Evolutionary conservation across 2,888 invertebrate genomes (phyloP), one percentile per base, ranked within the genome.

Genomic region (Himalopsyche japonica): DNA sequence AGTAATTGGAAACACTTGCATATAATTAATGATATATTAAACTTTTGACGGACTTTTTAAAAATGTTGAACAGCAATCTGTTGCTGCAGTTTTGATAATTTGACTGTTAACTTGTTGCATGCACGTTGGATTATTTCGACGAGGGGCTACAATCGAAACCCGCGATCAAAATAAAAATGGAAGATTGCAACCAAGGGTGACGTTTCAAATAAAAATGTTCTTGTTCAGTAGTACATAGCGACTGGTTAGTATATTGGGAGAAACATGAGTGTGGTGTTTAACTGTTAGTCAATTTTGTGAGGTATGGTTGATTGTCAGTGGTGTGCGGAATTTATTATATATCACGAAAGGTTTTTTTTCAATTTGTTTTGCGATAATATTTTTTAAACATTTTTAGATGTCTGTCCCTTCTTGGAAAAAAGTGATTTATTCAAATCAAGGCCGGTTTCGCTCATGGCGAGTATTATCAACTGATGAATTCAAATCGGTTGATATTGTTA

Each of bases 281-380:
- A 70, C 70, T 70, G 70, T 70, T 70, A 70, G 70, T 70, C 70
- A 70, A 70, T 70, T 70, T 70, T 70, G 70, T 70, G 70, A 70
- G 70, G 70, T 70, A 70, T 70, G 70, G 70, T 15, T 70, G 12
- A 70, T 70, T 70, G 8, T 10, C 70, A 70, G 30, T 30, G 70
- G 70, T 5, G 70, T 70, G n/a, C 70, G 3, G 70, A 15, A 70
- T 30, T 70, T 30, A 43, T 43, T 15, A 43, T 3, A 12, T 43
- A 15, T 3, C 12, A 2, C 15, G 3, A 43, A 43, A n/a, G n/a
- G n/a, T n/a, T n/a, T n/a, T n/a, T n/a, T n/a, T n/a, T n/a, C n/a
- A n/a, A n/a, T n/a, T n/a, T n/a, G n/a, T n/a, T n/a, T n/a, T n/a
- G n/a, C n/a, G n/a, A n/a, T n/a, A n/a, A n/a, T n/a, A n/a, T n/a